phyloP scores from a whole-genome alignment of 1,140 invertebrate species.

The Gerris buenoi region DNA sequence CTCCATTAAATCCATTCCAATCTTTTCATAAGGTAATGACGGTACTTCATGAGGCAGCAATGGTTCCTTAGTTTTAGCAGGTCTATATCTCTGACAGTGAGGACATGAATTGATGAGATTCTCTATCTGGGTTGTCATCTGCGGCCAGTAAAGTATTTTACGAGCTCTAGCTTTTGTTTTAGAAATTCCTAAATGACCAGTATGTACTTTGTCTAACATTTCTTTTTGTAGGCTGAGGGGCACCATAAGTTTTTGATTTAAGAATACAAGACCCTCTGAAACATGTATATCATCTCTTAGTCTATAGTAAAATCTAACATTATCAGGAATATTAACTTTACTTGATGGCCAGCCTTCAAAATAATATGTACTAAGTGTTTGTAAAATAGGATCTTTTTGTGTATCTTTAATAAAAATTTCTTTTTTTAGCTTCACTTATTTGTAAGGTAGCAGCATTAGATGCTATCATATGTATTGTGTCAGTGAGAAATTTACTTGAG shows the following conservation, averaged over 20 bases:
- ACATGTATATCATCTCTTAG: not conserved
- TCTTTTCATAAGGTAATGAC: not conserved
- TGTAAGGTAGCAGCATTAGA: not conserved
- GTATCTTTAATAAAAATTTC: not conserved
- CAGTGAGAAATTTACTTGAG: not conserved
- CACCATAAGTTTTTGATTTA: not conserved
- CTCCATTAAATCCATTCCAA: constrained; percentile 1
- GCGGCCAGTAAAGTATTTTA: constrained; percentile 5
- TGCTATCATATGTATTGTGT: not conserved
- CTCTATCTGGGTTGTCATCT: not conserved
- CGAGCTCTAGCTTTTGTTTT: not conserved
- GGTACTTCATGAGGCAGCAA: not conserved
- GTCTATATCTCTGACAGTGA: not conserved
- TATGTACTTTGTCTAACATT: constrained; percentile 4
- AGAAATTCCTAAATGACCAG: not conserved
- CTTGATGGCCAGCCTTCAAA: not conserved
- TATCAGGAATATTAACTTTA: not conserved
- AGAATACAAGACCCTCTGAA: not conserved
- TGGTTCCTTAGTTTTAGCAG: not conserved
- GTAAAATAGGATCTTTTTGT: not conserved
- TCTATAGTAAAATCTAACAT: not conserved
- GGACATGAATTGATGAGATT: not conserved
- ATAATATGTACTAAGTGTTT: not conserved
- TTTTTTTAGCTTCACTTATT: not conserved
- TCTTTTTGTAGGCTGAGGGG: constrained; percentile 1